Base-by-base conservation (phyloP, 2,113 vertebrate genomes). In the human region DNA sequence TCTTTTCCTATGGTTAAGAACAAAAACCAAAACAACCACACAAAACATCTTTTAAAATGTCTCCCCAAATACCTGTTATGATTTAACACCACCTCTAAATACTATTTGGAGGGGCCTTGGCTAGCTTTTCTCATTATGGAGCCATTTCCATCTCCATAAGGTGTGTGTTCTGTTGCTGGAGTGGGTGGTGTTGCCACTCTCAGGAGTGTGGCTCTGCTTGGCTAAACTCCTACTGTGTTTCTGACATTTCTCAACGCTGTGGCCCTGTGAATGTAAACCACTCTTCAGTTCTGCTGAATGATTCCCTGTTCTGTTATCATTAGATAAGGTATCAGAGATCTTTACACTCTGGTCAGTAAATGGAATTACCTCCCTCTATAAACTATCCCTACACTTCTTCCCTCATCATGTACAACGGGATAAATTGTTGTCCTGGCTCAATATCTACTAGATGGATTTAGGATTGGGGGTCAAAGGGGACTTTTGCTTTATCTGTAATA, bases 121-220 rank as follows among this genome's bases (percentile, higher is more conserved):
- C 16, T 79, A 6, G 66, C 38, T 72, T 86, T 64, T 43, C 22
- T 86, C 45, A 7, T 45, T 32, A 5, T 9, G 12, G 17, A 7
- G 3, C 17, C 9, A 12, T 52, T 59, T 86, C 5, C 30, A 0
- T 90, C 45, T 40, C 2, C 8, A 7, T 8, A 45, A 87, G 3
- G 4, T 11, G 0, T 73, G 6, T 4, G 2, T 10, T 66, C n/a
- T 12, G 0, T 25, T 2, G 1, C 20, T n/a, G 23, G 6, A 20
- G 5, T 8, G 18, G 11, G 18, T n/a, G 38, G 1, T 7, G 1
- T 55, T n/a, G 61, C 18, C 8, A 17, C 8, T 9, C n/a, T 43
- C 8, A 35, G 32, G 50, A 76, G 1, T 1, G 75, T 8, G 35
- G 13, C 12, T 84, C 35, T 18, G 23, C 10, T 57, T 52, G 55